A percentile compares a stretch with the other conserved stretches of the same genome.
Evolutionary conservation across 30 jellyfish, hydroid and myxozoan genomes (phyloP).

Genomic region (Aurelia sp.): DNA sequence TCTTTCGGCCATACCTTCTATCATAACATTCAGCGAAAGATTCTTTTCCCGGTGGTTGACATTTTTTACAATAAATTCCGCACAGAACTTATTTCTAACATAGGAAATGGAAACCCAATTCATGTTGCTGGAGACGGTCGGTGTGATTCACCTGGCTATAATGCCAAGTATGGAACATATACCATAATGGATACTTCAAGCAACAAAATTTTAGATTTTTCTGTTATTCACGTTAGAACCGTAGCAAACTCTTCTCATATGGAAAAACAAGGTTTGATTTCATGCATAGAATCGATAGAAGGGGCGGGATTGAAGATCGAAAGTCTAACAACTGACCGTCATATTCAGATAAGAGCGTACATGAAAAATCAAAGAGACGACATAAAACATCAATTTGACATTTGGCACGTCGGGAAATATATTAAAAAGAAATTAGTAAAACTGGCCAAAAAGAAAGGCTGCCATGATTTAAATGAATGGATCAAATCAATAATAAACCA

Average conservation of each 20-base stretch:
- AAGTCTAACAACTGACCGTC: slow-evolving; percentile 54
- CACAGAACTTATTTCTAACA: too few species aligned
- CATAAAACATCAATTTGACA: slow-evolving; percentile 56
- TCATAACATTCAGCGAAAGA: too few species aligned
- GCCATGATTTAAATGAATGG: slow-evolving; percentile 38
- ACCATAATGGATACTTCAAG: slow-evolving; percentile 41
- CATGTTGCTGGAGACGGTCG: slow-evolving; percentile 47
- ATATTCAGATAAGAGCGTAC: slow-evolving; percentile 35
- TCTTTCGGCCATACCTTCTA: too few species aligned
- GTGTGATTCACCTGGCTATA: slow-evolving; percentile 44
- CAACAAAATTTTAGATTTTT: slow-evolving; percentile 3
- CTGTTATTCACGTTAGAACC: slow-evolving; percentile 29
- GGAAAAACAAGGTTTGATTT: slow-evolving; percentile 55
- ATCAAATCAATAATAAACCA: slow-evolving; percentile 37
- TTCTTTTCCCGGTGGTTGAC: too few species aligned
- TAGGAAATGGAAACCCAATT: too few species aligned
- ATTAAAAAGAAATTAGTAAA: slow-evolving; percentile 35
- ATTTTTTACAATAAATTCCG: too few species aligned
- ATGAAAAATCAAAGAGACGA: slow-evolving; percentile 27
- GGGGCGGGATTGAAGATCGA: slow-evolving; percentile 9
- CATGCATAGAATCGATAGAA: slow-evolving; percentile 15
- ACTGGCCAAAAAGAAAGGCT: slow-evolving; percentile 16
- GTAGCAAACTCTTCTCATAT: slow-evolving; percentile 17
- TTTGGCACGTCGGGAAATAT: slow-evolving; percentile 57
- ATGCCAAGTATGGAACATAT: slow-evolving; percentile 52